Evolutionary conservation across 1,140 invertebrate genomes (phyloP).

Genomic region (Bradynema listronoti): DNA sequence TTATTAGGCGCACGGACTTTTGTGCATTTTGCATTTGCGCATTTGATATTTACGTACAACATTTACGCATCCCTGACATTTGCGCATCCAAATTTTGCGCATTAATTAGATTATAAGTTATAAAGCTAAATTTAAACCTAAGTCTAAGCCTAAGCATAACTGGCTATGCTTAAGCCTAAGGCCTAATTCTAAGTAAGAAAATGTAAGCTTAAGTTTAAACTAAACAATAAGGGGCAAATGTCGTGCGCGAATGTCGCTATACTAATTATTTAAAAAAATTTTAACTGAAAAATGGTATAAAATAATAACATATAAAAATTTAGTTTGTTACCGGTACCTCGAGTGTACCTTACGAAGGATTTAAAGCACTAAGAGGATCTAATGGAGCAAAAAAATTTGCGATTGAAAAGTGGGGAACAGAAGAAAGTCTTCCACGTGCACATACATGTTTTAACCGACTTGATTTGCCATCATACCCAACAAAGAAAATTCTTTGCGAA

Average conservation of each 20-base stretch:
- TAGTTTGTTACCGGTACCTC: conserved; percentile 92
- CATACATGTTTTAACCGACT: conserved; percentile 96
- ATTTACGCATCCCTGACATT: too few species aligned
- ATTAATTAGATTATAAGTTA: too few species aligned
- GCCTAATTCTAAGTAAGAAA: too few species aligned
- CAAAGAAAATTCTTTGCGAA: conserved; percentile 81
- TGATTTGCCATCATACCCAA: conserved; percentile 88
- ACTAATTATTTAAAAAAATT: too few species aligned
- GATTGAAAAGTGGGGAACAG: conserved; percentile 94
- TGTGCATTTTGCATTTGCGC: not conserved
- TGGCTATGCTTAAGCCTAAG: too few species aligned
- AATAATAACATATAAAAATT: conserved; percentile 36
- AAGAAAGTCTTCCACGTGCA: conserved; percentile 79
- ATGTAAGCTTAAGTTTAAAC: too few species aligned
- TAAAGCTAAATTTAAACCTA: too few species aligned
- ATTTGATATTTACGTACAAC: not conserved
- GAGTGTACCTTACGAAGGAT: conserved; percentile 92
- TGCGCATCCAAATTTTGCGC: too few species aligned
- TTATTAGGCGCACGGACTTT: conserved; percentile 2
- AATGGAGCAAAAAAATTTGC: conserved; percentile 92
- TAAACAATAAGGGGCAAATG: too few species aligned
- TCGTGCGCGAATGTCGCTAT: too few species aligned
- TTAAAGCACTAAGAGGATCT: conserved; percentile 82
- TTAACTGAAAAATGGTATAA: too few species aligned
- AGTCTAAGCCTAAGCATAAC: too few species aligned